phyloP scores from a whole-genome alignment of 2,797 vertebrate genomes.

The Silurus lanzhouensis region DNA sequence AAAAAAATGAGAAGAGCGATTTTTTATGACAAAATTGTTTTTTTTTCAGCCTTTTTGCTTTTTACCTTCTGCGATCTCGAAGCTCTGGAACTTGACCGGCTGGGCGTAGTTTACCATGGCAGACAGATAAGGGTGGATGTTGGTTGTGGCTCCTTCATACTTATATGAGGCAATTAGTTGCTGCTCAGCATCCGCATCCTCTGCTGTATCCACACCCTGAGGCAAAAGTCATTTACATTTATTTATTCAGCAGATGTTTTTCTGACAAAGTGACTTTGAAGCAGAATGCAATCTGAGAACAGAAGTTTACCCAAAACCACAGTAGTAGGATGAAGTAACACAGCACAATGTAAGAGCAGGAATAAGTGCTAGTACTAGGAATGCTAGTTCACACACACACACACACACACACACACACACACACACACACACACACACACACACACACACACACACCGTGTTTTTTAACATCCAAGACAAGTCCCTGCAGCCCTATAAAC shows the following conservation, averaged over 20 bases:
- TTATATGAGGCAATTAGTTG: conserved; percentile 96
- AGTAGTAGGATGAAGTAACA: background rate
- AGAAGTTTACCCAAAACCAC: background rate
- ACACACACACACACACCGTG: background rate
- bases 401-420: background rate
- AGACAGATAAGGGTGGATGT: conserved; percentile 96
- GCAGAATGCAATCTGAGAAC: background rate
- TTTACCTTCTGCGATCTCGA: conserved; percentile 94
- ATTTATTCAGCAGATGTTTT: conserved; percentile 31
- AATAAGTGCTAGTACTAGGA: background rate
- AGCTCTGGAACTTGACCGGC: conserved; percentile 97
- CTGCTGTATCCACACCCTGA: conserved; percentile 85
- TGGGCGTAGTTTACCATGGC: conserved; percentile 99
- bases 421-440: background rate
- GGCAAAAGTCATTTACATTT: conserved; percentile 35
- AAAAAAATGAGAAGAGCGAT: background rate
- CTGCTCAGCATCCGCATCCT: conserved; percentile 94
- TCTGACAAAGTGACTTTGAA: conserved; percentile 8
- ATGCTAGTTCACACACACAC: background rate
- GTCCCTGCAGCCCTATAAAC: no score
- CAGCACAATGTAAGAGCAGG: background rate
- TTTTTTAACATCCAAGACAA: background rate
- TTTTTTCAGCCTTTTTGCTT: conserved; percentile 11
- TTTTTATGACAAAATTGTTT: background rate
- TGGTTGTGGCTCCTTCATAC: conserved; percentile 96